phyloP scores from a whole-genome alignment of 2,797 vertebrate species.

The Gallinago stenura region DNA sequence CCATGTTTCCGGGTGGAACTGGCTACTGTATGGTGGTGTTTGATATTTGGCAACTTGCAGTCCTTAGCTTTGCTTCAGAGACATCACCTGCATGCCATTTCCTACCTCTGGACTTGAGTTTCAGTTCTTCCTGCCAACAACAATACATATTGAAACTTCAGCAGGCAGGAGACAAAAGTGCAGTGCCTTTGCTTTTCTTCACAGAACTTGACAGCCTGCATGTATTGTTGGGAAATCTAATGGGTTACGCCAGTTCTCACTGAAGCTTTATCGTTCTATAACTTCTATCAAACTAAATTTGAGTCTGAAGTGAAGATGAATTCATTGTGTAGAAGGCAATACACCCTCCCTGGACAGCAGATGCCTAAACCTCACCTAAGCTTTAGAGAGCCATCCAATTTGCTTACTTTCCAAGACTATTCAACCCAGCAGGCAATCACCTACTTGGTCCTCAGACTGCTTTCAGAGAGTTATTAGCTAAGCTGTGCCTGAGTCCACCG shows the following conservation, averaged over 20 bases:
- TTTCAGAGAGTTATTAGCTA: neutral
- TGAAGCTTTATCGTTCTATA: accelerated
- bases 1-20: neutral
- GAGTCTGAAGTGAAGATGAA: neutral
- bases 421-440: neutral
- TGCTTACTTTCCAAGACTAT: neutral
- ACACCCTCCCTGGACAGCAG: neutral
- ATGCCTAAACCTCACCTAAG: neutral
- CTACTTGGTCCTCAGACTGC: neutral
- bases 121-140: neutral
- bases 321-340: neutral
- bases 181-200: neutral
- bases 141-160: neutral
- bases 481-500: neutral
- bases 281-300: neutral
- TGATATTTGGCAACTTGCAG: neutral
- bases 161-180: neutral
- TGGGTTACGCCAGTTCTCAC: neutral
- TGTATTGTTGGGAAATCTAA: neutral
- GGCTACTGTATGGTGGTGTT: neutral
- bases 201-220: neutral
- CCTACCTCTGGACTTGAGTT: neutral
- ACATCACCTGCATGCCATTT: neutral
- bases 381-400: neutral
- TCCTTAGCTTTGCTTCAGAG: neutral